phyloP scores from a whole-genome alignment of 2,113 vertebrate species.

The Takifugu flavidus region DNA sequence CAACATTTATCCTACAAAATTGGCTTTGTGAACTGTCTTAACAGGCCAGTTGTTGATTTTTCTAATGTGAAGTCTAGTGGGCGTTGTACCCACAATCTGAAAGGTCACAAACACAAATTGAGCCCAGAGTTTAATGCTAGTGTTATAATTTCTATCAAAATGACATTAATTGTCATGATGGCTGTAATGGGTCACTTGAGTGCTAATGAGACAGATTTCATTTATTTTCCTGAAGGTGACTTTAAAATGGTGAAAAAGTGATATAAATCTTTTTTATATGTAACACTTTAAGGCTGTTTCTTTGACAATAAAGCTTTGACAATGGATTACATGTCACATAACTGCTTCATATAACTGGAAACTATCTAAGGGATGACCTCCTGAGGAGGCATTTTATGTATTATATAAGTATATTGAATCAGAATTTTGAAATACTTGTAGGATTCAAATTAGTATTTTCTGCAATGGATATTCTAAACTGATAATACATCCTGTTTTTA shows the following conservation, averaged over 20 bases:
- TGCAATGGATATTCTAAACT: too few relatives aligned
- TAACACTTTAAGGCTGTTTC: constrained; percentile 39
- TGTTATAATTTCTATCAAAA: constrained; percentile 13
- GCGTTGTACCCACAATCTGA: constrained; percentile 5
- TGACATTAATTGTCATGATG: constrained; percentile 3
- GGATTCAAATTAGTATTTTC: too few relatives aligned
- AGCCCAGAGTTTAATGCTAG: constrained; percentile 34
- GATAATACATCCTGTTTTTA: too few relatives aligned
- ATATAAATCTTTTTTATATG: constrained; percentile 26
- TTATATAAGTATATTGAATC: too few relatives aligned
- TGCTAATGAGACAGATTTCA: constrained; percentile 13
- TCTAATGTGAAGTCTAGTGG: constrained; percentile 13
- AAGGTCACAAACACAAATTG: constrained; percentile 45
- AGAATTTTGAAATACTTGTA: too few relatives aligned
- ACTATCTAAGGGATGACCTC: too few relatives aligned
- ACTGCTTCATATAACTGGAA: not conserved
- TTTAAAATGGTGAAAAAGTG: constrained; percentile 1
- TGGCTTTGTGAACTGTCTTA: too few relatives aligned
- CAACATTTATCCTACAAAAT: not conserved
- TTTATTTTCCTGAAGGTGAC: constrained; percentile 12
- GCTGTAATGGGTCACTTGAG: constrained; percentile 21
- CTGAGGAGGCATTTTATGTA: not conserved
- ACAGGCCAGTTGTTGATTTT: constrained; percentile 1
- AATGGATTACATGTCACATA: constrained; percentile 21
- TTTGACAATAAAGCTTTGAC: constrained; percentile 67